Evolutionary conservation across 2,113 vertebrate genomes (phyloP), one percentile per base, ranked within the genome.

Genomic region (Rhea americana): DNA sequence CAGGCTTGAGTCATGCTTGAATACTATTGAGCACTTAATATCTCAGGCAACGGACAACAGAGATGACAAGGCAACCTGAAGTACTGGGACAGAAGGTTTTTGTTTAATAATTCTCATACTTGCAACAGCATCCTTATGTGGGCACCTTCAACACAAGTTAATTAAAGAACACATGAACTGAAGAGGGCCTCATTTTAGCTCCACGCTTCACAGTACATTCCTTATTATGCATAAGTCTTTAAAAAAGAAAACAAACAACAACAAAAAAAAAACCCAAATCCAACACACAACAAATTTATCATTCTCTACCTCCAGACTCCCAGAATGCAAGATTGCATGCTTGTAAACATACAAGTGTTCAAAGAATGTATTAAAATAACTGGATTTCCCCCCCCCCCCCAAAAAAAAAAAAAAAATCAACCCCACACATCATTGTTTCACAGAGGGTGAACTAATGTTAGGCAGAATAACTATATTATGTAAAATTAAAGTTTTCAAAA

Each of bases 141-240:
- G 22, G 32, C 13, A 77, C 9, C 62, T 48, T 7, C 4, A 14
- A 16, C 17, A 68, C 1, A 2, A 1, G 0, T 67, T 53, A 19
- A 58, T 72, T n/a, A 76, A 67, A 18, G 21, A 71, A 79, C 4
- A 86, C 7, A 70, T 10, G 53, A 80, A 70, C 26, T 25, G 26
- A 39, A 50, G 43, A 66, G 7, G 26, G 11, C 11, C 47, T 79
- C 62, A 41, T 26, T 75, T 65, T 61, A 32, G 74, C 30, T 37
- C 30, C 37, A 39, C 7, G 9, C 32, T 76, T 75, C 24, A 80
- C 28, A 62, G 15, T 39, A 35, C 4, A 43, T 32, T 77, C 71
- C 19, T 76, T 55, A n/a, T 6, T 17, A 66, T 0, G 3, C 25
- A 25, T 1, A 48, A 6, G 39, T 50, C 39, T 72, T 61, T 13